Conservation (phyloP, 2,113 vertebrate genomes). For the Romanogobio albipinnatus region DNA sequence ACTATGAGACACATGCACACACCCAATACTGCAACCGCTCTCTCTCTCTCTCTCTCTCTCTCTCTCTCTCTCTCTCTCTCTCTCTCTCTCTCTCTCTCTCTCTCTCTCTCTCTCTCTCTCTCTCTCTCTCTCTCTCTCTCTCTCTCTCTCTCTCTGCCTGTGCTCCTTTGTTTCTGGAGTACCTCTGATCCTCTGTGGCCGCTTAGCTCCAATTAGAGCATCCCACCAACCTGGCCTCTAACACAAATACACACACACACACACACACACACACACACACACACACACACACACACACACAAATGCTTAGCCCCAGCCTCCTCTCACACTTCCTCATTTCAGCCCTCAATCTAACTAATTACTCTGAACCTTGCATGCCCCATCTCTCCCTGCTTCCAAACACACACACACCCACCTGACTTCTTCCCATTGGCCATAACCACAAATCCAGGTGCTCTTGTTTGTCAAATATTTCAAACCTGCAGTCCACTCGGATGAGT, state of each 20-base stretch:
- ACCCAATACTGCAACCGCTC: constrained; percentile 59
- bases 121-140: constrained; percentile 51
- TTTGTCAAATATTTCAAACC: constrained; percentile 39
- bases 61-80: constrained; percentile 19
- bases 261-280: too few species aligned
- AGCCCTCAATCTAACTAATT: constrained; percentile 57
- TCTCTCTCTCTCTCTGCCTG: constrained; percentile 21
- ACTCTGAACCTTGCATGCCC: constrained; percentile 53
- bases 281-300: constrained; percentile 26
- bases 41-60: constrained; percentile 32
- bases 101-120: constrained; percentile 40
- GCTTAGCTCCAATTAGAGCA: constrained; percentile 59
- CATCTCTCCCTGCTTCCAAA: constrained; percentile 34
- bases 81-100: constrained; percentile 24
- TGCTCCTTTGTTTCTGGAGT: constrained; percentile 52
- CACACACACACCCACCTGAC: constrained; percentile 38
- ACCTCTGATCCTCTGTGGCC: constrained; percentile 53
- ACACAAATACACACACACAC: constrained; percentile 16
- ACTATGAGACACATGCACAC: constrained; percentile 54
- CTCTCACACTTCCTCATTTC: constrained; percentile 50
- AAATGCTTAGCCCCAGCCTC: constrained; percentile 42
- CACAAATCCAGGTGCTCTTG: constrained; percentile 1
- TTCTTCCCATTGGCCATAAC: constrained; percentile 7
- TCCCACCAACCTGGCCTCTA: constrained; percentile 41
- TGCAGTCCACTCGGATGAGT: constrained; percentile 1